Conservation (phyloP, 2,113 vertebrate genomes). For the Seriola quinqueradiata region DNA sequence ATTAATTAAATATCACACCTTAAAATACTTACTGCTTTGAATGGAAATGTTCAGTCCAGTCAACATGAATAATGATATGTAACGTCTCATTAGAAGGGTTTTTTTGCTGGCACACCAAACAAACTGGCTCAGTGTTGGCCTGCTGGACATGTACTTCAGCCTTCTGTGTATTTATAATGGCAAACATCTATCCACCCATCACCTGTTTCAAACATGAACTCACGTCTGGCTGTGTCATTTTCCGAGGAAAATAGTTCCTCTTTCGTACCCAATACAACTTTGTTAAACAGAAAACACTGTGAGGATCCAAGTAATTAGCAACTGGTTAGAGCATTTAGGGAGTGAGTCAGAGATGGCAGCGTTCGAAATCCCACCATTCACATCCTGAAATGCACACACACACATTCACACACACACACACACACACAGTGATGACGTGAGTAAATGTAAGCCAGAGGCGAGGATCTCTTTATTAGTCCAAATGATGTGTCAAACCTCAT, state of each 20-base stretch:
- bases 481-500: conserved; percentile 62
- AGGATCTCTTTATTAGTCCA: conserved; percentile 28
- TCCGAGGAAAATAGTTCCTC: conserved; percentile 26
- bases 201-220: conserved; percentile 65
- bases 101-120: neutral
- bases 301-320: conserved; percentile 58
- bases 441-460: conserved; percentile 29
- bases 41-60: conserved; percentile 12
- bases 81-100: conserved; percentile 12
- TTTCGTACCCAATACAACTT: conserved; percentile 38
- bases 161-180: conserved; percentile 35
- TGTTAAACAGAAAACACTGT: conserved; percentile 43
- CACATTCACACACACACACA: conserved; percentile 15
- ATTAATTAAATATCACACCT: conserved; percentile 5
- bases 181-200: conserved; percentile 42
- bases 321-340: conserved; percentile 34
- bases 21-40: neutral
- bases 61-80: conserved; percentile 13
- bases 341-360: conserved; percentile 60
- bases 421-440: conserved; percentile 24
- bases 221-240: conserved; percentile 66
- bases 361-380: conserved; percentile 10
- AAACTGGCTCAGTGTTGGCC: conserved; percentile 1
- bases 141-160: conserved; percentile 10
- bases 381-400: conserved; percentile 19